Base-by-base conservation (phyloP, 2,888 invertebrate species). In the Adelognathus sp. region DNA sequence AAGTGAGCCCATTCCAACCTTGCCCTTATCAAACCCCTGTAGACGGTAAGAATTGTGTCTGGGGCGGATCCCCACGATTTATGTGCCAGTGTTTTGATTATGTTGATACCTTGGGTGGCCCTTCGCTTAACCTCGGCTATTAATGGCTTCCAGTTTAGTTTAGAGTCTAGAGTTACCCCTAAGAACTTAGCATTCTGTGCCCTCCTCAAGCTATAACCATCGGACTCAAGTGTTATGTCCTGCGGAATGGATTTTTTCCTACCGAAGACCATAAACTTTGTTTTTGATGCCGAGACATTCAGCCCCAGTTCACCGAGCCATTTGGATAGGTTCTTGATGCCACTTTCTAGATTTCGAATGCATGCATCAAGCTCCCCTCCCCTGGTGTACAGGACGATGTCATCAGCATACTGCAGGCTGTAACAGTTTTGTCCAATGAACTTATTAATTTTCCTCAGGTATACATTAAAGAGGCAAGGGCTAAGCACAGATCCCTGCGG, bases 41-140 rank as follows among this genome's bases (percentile, higher is more conserved):
- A 76, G 0, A 76, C 44, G n/a, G n/a, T 7, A n/a, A 33, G 4
- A 61, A 7, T 2, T 54, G 5, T 0, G 75, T 69, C 2, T 0
- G 76, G 63, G 16, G 63, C 54, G 0, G 69, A 39, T 1, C 75
- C 70, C 58, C 76, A 76, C 0, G 61, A 24, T 16, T 69, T 76
- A 4, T 44, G 27, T 0, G 54, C 16, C 3, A 63, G 9, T 6
- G 16, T 1, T 46, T 52, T 76, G 1, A 63, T 4, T 2, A 76
- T 27, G n/a, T 56, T 41, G 0, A 69, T 3, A 7, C 41, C n/a
- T n/a, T n/a, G n/a, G n/a, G n/a, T n/a, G n/a, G n/a, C n/a, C n/a
- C n/a, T n/a, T n/a, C n/a, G n/a, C n/a, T n/a, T n/a, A n/a, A n/a
- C n/a, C n/a, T n/a, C n/a, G n/a, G n/a, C n/a, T 52, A 2, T 29